Conservation (phyloP, 2,113 vertebrate genomes). For the Takifugu flavidus region DNA sequence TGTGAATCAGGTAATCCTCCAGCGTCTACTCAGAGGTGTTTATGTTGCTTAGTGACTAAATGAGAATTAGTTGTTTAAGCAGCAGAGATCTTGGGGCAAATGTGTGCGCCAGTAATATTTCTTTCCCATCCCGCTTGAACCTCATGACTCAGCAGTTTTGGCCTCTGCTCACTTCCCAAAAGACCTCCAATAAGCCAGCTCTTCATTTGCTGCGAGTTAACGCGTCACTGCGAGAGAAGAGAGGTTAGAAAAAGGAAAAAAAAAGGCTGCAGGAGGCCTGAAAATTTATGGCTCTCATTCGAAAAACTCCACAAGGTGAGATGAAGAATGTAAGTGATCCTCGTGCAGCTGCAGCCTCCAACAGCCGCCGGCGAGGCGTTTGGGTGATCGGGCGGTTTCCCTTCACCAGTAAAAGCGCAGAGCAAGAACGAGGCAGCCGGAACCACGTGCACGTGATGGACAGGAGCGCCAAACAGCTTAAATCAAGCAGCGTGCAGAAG, state of each 20-base stretch:
- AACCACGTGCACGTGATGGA: not conserved
- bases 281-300: slow-evolving; percentile 45
- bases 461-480: not conserved
- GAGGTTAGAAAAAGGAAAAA: slow-evolving; percentile 13
- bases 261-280: slow-evolving; percentile 17
- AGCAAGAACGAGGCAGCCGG: slow-evolving; percentile 40
- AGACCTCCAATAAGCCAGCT: slow-evolving; percentile 42
- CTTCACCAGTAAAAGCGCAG: slow-evolving; percentile 52
- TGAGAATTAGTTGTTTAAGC: slow-evolving; percentile 15
- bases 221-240: slow-evolving; percentile 46
- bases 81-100: slow-evolving; percentile 25
- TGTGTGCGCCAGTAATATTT: slow-evolving; percentile 22
- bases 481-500: no score
- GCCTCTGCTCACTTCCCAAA: slow-evolving; percentile 39
- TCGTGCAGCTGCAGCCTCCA: slow-evolving; percentile 54
- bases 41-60: slow-evolving; percentile 29
- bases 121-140: slow-evolving; percentile 8
- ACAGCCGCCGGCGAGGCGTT: slow-evolving; percentile 30
- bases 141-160: slow-evolving; percentile 20
- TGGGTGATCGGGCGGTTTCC: slow-evolving; percentile 36
- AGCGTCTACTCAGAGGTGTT: slow-evolving; percentile 2
- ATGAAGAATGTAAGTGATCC: slow-evolving; percentile 64
- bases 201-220: slow-evolving; percentile 48
- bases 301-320: slow-evolving; percentile 51
- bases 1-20: no score